Conservation (phyloP, 2,797 vertebrate species). For the Microctenopoma stevenorrisi region DNA sequence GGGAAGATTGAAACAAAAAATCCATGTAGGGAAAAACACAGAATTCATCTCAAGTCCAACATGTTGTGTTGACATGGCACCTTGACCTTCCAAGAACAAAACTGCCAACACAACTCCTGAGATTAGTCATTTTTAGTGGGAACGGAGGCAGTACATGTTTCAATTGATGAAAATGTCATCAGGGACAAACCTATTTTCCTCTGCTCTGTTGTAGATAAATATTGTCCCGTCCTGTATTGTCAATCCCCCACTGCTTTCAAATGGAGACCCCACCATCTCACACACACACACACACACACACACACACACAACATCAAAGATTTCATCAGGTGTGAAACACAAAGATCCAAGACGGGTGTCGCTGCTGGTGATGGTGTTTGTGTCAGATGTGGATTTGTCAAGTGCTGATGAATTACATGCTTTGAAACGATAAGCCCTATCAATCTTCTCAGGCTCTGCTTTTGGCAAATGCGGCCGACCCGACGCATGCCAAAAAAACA, state of each 20-base stretch:
- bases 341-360: conserved; percentile 39
- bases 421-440: conserved; percentile 70
- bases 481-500: conserved; percentile 32
- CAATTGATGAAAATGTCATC: conserved; percentile 86
- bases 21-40: conserved; percentile 69
- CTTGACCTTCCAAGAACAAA: conserved; percentile 73
- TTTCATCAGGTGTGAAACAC: conserved; percentile 71
- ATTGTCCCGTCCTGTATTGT: conserved; percentile 74
- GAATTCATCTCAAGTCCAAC: conserved; percentile 70
- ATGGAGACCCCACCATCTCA: conserved; percentile 45
- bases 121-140: conserved; percentile 79
- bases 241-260: conserved; percentile 68
- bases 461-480: conserved; percentile 45
- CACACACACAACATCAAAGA: conserved; percentile 40
- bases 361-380: conserved; percentile 52
- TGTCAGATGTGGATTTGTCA: conserved; percentile 78
- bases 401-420: conserved; percentile 75
- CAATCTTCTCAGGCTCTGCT: conserved; percentile 65
- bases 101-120: conserved; percentile 63
- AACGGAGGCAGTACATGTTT: conserved; percentile 71
- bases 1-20: conserved; percentile 65
- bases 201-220: conserved; percentile 79
- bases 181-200: conserved; percentile 82
- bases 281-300: conserved; percentile 32
- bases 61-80: conserved; percentile 67